These are phyloP conservation scores for Eciton burchellii DNA, from an alignment of 1,140 invertebrate genomes.

Conservation along the genomic window DNA sequence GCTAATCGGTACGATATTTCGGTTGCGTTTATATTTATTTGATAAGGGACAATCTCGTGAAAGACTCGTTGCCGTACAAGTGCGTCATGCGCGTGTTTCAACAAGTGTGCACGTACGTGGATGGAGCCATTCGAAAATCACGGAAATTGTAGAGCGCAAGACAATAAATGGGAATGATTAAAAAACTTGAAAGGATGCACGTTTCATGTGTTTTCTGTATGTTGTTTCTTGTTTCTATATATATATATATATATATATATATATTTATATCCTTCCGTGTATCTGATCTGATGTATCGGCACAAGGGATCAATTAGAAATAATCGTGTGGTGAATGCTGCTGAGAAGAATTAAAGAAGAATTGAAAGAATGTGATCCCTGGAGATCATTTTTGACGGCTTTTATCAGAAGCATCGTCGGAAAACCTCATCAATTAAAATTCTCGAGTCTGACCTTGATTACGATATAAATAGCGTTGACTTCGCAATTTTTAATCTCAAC, in stretches of 20 bases:
- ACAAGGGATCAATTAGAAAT: too few relatives aligned
- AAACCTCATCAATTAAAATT: constrained; percentile 60
- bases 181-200: constrained; percentile 29
- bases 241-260: not conserved
- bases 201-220: not conserved
- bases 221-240: not conserved
- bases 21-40: constrained; percentile 70
- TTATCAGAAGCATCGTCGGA: constrained; percentile 30
- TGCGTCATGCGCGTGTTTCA: not conserved
- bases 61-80: constrained; percentile 45
- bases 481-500: not conserved
- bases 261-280: too few relatives aligned
- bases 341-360: too few relatives aligned
- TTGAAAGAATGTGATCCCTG: too few relatives aligned
- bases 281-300: not conserved
- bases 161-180: constrained; percentile 82
- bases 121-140: constrained; percentile 65
- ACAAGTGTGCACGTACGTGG: constrained; percentile 32
- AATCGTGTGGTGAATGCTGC: too few relatives aligned
- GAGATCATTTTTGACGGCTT: too few relatives aligned
- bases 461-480: not conserved
- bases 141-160: constrained; percentile 79
- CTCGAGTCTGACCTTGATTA: not conserved
- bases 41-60: constrained; percentile 64
- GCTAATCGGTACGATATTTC: constrained; percentile 48